Evolutionary conservation across 2,113 vertebrate species (phyloP).

Genomic region (Gallinago undulata): DNA sequence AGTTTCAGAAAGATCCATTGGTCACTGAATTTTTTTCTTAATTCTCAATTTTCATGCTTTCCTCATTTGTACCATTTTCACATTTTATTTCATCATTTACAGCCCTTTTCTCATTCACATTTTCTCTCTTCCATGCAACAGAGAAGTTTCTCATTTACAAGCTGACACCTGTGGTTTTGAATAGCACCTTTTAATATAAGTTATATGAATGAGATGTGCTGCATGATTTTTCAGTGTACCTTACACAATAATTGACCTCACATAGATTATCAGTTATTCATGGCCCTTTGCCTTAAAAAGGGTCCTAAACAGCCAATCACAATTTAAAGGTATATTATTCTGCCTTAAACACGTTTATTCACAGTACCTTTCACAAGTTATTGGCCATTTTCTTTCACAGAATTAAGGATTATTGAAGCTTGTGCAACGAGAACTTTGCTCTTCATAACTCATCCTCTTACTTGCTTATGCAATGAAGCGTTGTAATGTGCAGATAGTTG

Average conservation of each 20-base stretch:
- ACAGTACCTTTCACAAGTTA: slow-evolving; percentile 50
- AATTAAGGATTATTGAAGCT: slow-evolving; percentile 64
- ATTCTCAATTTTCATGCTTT: not conserved
- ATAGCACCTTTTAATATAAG: slow-evolving; percentile 22
- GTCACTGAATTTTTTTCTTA: not conserved
- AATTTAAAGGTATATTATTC: slow-evolving; percentile 48
- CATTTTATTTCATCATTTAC: slow-evolving; percentile 10
- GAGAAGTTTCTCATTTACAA: slow-evolving; percentile 8
- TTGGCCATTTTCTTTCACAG: slow-evolving; percentile 60
- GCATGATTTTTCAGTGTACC: slow-evolving; percentile 19
- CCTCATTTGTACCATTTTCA: not conserved
- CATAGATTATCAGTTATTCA: slow-evolving; percentile 28
- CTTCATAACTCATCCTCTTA: slow-evolving; percentile 67
- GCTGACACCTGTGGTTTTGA: not conserved
- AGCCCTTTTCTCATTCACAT: not conserved
- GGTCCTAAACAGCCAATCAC: slow-evolving; percentile 30
- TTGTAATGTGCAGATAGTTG: slow-evolving; percentile 48
- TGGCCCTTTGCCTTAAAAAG: slow-evolving; percentile 24
- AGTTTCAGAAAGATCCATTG: not conserved
- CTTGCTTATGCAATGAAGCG: slow-evolving; percentile 57
- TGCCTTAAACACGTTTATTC: slow-evolving; percentile 46
- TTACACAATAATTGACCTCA: slow-evolving; percentile 44
- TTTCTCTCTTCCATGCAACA: not conserved
- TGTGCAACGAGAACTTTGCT: slow-evolving; percentile 49
- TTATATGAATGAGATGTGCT: slow-evolving; percentile 12